Conservation (phyloP, 1,140 invertebrate species). For the Scaptomyza montana region DNA sequence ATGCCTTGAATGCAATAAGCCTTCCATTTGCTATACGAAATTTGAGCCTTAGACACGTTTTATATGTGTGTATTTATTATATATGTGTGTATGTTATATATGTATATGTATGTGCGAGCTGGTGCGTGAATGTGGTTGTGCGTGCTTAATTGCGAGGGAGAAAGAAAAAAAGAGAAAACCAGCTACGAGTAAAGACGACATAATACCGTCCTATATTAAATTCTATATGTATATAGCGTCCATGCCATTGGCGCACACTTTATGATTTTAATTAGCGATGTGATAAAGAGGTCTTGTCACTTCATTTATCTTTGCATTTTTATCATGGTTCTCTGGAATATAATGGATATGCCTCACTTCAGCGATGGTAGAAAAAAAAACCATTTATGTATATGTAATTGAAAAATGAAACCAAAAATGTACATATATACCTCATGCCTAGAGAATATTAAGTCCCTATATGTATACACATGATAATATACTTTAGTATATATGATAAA, state of each 20-base stretch:
- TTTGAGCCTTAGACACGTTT: background rate
- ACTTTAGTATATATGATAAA: constrained; percentile 52
- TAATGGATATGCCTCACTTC: constrained; percentile 30
- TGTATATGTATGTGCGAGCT: background rate
- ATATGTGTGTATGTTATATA: background rate
- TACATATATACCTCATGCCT: constrained; percentile 79
- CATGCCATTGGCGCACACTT: constrained; percentile 58
- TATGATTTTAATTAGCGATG: constrained; percentile 10
- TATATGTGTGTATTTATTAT: background rate
- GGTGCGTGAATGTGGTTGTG: background rate
- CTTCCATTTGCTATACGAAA: constrained; percentile 28
- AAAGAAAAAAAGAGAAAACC: constrained; percentile 3
- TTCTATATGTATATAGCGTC: constrained; percentile 54
- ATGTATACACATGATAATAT: constrained; percentile 48
- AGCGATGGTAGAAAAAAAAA: background rate
- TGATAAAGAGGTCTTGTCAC: constrained; percentile 6
- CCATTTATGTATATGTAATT: background rate
- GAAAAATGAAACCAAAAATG: constrained; percentile 34
- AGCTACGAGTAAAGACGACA: constrained; percentile 49
- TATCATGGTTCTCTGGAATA: constrained; percentile 13
- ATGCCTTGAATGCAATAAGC: constrained; percentile 7
- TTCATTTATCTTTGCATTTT: constrained; percentile 1
- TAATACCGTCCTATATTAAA: constrained; percentile 66
- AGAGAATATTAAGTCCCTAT: constrained; percentile 61
- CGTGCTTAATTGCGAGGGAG: constrained; percentile 15